These are phyloP conservation scores for Tupaia chinensis DNA, from an alignment of 2,113 vertebrate genomes.

Conservation along the genomic window DNA sequence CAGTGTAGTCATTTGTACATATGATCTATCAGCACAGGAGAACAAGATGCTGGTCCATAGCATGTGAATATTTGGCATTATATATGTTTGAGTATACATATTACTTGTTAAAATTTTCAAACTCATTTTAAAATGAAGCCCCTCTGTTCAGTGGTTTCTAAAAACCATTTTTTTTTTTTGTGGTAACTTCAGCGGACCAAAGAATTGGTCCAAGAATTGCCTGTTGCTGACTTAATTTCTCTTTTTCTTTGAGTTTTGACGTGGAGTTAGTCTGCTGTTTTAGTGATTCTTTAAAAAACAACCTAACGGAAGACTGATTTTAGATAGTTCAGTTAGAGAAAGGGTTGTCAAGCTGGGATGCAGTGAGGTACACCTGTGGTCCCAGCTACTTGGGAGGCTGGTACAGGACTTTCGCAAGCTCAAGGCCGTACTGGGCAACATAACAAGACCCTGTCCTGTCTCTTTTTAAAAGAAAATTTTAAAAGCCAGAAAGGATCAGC, in stretches of 20 bases:
- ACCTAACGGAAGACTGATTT: no score
- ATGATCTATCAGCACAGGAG: neutral
- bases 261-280: no score
- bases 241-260: neutral
- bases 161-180: neutral
- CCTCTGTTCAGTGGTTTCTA: constrained; percentile 4
- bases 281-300: no score
- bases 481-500: neutral
- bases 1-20: neutral
- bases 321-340: neutral
- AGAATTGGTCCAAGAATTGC: neutral
- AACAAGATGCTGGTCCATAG: neutral
- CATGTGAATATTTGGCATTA: neutral
- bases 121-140: neutral
- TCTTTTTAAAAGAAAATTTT: no score
- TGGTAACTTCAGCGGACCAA: neutral
- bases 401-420: no score
- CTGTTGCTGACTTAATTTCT: constrained; percentile 10
- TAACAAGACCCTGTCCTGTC: no score
- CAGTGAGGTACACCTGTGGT: no score
- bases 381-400: no score
- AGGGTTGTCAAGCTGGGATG: neutral
- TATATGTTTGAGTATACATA: neutral
- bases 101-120: neutral
- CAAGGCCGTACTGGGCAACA: no score